These are phyloP conservation scores for Montipora cactus DNA, from an alignment of 64 coral and sea anemone species.

Conservation along the genomic window DNA sequence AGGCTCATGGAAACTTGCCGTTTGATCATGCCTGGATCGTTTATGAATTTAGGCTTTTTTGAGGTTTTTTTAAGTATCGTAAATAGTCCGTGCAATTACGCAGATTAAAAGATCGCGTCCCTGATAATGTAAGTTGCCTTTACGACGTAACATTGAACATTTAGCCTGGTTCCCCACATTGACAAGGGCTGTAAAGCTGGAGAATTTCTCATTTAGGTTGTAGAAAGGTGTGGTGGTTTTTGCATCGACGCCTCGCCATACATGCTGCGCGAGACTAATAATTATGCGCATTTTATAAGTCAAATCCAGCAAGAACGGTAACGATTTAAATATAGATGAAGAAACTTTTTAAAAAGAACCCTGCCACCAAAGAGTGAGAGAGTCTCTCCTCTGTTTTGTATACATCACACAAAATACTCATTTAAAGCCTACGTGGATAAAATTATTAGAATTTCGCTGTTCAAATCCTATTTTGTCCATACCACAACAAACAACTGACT, in stretches of 20 bases:
- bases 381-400: neutral
- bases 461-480: neutral
- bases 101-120: constrained; percentile 5
- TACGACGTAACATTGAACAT: neutral
- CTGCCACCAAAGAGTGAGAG: neutral
- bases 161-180: neutral
- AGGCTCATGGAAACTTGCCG: neutral
- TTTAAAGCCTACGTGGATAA: neutral
- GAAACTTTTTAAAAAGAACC: neutral
- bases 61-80: neutral
- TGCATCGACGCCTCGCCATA: neutral
- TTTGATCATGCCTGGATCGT: neutral
- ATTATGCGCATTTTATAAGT: constrained; percentile 27
- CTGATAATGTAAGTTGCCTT: neutral
- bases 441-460: neutral
- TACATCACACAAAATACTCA: neutral
- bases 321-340: neutral
- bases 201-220: neutral
- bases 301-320: neutral
- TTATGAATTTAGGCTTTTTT: neutral
- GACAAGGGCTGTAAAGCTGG: neutral
- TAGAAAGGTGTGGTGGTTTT: constrained; percentile 22
- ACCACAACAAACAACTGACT: neutral
- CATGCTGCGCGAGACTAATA: neutral
- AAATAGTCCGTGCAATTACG: neutral